A percentile compares a stretch with the other conserved stretches of the same genome.
These are phyloP conservation scores for Anableps anableps DNA, from an alignment of 2,797 vertebrate genomes.

Conservation along the genomic window DNA sequence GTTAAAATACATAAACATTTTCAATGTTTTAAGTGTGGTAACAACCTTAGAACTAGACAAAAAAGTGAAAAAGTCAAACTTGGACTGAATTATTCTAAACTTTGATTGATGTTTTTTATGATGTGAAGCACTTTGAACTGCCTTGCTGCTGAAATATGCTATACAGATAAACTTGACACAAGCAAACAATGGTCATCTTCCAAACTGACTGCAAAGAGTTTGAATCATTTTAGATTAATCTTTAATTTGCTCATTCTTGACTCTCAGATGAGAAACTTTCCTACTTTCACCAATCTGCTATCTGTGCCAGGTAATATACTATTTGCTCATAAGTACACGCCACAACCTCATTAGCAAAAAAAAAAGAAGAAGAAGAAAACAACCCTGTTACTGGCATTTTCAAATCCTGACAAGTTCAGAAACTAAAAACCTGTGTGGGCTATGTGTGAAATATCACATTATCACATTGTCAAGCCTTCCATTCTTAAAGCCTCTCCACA, in stretches of 20 bases:
- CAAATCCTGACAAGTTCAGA: conserved; percentile 54
- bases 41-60: not conserved
- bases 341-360: not conserved
- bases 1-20: not conserved
- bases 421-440: conserved; percentile 56
- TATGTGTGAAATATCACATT: conserved; percentile 76
- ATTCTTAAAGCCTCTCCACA: conserved; percentile 49
- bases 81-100: not conserved
- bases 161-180: not conserved
- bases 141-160: not conserved
- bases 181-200: not conserved
- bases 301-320: not conserved
- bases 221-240: not conserved
- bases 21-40: not conserved
- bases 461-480: conserved; percentile 67
- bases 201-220: not conserved
- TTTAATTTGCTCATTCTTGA: not conserved
- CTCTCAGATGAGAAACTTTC: not conserved
- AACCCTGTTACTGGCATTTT: conserved; percentile 59
- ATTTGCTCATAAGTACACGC: not conserved
- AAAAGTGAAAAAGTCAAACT: not conserved
- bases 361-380: not conserved
- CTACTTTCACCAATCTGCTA: not conserved
- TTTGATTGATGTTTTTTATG: too few species aligned
- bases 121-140: too few species aligned